phyloP scores from a whole-genome alignment of 1,140 invertebrate genomes.

The Portunus trituberculatus region DNA sequence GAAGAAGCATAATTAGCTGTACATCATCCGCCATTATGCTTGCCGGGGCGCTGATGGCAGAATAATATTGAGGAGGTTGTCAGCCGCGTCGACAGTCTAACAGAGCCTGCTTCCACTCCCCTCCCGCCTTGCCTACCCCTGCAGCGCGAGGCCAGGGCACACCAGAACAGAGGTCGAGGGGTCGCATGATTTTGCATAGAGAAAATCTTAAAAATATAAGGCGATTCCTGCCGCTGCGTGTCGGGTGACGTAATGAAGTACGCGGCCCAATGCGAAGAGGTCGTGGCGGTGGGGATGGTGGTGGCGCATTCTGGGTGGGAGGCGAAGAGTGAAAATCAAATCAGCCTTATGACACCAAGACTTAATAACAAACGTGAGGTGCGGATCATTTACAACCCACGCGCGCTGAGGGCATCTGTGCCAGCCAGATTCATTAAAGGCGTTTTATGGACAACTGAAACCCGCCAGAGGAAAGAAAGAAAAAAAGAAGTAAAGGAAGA shows the following conservation, averaged over 20 bases:
- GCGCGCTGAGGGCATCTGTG: neutral
- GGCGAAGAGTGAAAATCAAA: slow-evolving; percentile 10
- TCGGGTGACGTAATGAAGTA: too few relatives aligned
- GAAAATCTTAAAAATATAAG: slow-evolving; percentile 2
- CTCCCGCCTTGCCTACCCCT: neutral
- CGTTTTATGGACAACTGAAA: neutral
- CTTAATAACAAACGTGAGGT: slow-evolving; percentile 18
- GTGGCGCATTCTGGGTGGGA: neutral
- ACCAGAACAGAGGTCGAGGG: neutral
- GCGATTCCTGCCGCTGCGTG: too few relatives aligned
- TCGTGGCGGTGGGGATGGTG: neutral
- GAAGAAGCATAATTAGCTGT: neutral
- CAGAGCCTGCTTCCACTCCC: neutral
- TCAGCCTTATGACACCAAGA: slow-evolving; percentile 1
- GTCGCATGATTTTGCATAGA: slow-evolving; percentile 21
- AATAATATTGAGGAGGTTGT: neutral
- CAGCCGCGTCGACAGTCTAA: neutral
- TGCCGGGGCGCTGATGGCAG: neutral
- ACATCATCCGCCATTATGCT: neutral
- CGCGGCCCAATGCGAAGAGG: neutral
- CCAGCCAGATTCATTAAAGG: neutral
- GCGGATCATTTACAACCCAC: slow-evolving; percentile 25
- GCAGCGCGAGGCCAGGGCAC: neutral
- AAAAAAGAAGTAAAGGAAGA: neutral
- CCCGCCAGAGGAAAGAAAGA: neutral